Conservation (phyloP, 2,888 invertebrate species). For the Calliphora vomitoria region DNA sequence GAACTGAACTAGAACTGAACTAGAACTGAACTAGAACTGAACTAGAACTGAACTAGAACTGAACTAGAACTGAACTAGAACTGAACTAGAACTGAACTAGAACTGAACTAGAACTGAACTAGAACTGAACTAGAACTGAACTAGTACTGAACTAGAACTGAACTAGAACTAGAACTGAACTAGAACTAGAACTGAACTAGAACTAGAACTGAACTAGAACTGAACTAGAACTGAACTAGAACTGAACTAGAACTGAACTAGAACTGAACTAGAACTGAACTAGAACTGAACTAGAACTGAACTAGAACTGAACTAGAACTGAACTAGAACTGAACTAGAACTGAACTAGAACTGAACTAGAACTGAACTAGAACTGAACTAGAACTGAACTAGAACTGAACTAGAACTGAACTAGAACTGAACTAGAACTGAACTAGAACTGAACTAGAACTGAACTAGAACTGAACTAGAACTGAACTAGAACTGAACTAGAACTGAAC, state of each 20-base stretch:
- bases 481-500: too few species aligned
- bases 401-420: neutral
- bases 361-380: slow-evolving; percentile 1
- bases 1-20: neutral
- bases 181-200: too few species aligned
- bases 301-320: slow-evolving; percentile 1
- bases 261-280: slow-evolving; percentile 1
- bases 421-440: neutral
- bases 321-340: neutral
- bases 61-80: neutral
- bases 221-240: slow-evolving; percentile 1
- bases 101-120: neutral
- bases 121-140: slow-evolving; percentile 1
- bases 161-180: too few species aligned
- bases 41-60: neutral
- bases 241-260: slow-evolving; percentile 1
- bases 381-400: neutral
- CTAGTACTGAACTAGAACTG: too few species aligned
- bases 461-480: too few species aligned
- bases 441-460: too few species aligned
- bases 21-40: neutral
- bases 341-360: slow-evolving; percentile 1
- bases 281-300: neutral
- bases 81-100: neutral
- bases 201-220: neutral